Evolutionary conservation across 23 tunicate genomes (phyloP), one percentile per base, ranked within the genome.

Genomic region (Styela clava): DNA sequence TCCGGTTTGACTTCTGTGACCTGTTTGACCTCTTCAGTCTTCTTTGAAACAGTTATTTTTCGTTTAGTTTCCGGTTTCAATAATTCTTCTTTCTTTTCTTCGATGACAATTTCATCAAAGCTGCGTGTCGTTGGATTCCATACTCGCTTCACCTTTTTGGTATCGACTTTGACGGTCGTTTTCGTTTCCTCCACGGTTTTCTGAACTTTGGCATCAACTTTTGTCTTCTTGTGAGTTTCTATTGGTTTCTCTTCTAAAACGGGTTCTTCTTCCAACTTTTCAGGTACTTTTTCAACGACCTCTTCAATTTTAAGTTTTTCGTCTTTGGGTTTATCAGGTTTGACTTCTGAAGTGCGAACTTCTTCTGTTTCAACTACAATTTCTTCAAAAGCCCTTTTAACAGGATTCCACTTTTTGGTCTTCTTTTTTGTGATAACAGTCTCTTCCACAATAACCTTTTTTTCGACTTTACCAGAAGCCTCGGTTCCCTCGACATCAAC

Each of bases 81-180:
- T 30, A 52, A 61, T 73, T 73, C 31, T 37, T 22, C 79, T 73
- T 74, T 51, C 27, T 30, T 33, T 28, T 86, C 78, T 74, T 88
- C 79, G 2, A 89, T 52, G 29, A 51, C 77, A 32, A 79, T 61
- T 72, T 84, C 88, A 68, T 89, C 94, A 67, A 89, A 89, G 51
- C 81, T 73, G 27, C 88, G 82, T 34, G 88, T 84, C 65, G 52
- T 79, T 2, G 94, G 85, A 79, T 89, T 89, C 95, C 95, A 89
- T 2, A 62, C 77, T 68, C 62, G 85, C 33, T 81, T 81, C 2
- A 63, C 65, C 72, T 82, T 69, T 74, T 67, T 18, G 56, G 56
- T 44, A 7, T 44, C 80, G 76, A 44, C 12, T 44, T 44, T 44
- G 56, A 44, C 56, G 30, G 71, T 65, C 16, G 31, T 28, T 25